These are phyloP conservation scores for Trematocara marginatum DNA, from an alignment of 2,113 vertebrate genomes.

Conservation along the genomic window DNA sequence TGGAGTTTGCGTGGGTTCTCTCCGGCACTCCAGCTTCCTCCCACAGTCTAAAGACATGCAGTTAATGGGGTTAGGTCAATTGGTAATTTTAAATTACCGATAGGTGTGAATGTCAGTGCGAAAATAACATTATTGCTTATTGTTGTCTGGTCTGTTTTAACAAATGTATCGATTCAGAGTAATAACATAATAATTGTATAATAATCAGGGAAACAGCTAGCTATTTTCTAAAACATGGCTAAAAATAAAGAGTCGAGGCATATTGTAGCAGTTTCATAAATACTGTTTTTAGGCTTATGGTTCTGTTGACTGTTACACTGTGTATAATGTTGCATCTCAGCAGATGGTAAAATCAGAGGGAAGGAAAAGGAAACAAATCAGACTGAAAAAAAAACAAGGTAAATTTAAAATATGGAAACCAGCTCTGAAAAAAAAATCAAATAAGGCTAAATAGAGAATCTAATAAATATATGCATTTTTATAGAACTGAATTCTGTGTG, in stretches of 20 bases:
- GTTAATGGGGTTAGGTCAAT: neutral
- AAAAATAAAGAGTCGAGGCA: neutral
- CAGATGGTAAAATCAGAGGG: neutral
- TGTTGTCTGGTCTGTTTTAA: neutral
- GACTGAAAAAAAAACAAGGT: neutral
- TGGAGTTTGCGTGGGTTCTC: neutral
- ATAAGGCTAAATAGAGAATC: neutral
- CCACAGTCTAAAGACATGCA: neutral
- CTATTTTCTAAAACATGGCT: neutral
- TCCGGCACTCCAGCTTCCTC: neutral
- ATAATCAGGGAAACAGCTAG: neutral
- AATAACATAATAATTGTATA: neutral
- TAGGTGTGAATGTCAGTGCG: neutral
- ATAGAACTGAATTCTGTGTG: neutral
- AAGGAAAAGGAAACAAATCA: neutral
- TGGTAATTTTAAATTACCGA: neutral
- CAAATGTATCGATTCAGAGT: neutral
- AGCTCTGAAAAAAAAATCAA: neutral
- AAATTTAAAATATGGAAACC: neutral
- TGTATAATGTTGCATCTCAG: neutral
- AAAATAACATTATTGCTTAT: neutral
- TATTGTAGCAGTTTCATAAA: neutral
- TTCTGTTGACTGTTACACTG: neutral
- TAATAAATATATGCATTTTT: neutral
- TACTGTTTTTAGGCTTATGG: neutral